Conservation (phyloP, 2,113 vertebrate species). For the Varanus salvator region DNA sequence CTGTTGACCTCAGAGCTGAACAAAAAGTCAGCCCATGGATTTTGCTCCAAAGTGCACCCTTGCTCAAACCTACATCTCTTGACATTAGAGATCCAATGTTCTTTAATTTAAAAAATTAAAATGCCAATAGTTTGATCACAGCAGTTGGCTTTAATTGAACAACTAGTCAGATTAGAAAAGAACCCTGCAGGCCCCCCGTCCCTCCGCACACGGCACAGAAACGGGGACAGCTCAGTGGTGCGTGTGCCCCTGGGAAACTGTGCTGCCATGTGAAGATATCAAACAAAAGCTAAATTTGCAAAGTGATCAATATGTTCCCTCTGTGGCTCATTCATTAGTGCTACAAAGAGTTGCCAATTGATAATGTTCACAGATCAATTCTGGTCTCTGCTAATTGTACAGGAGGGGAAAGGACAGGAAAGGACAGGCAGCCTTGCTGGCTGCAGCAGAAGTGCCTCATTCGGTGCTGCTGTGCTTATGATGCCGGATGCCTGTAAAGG, state of each 20-base stretch:
- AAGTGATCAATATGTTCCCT: slow-evolving; percentile 14
- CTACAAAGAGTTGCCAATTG: neutral
- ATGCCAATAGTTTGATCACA: neutral
- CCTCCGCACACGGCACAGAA: no score
- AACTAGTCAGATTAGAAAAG: neutral
- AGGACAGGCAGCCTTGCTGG: neutral
- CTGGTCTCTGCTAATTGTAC: neutral
- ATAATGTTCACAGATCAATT: neutral
- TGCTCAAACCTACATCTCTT: neutral
- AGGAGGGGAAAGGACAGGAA: neutral
- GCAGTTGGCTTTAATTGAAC: neutral
- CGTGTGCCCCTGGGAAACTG: neutral
- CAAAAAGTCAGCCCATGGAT: neutral
- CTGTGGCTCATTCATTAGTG: slow-evolving; percentile 4
- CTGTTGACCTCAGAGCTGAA: neutral
- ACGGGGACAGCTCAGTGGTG: no score
- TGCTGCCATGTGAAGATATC: neutral
- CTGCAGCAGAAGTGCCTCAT: no score
- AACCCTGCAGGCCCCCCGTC: neutral
- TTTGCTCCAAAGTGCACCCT: neutral
- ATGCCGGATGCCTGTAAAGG: neutral
- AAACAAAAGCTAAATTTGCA: neutral
- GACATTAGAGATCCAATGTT: neutral
- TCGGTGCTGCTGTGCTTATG: neutral
- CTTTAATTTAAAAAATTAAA: neutral